A percentile compares a stretch with the other conserved stretches of the same genome.
These are phyloP conservation scores for Drosophila micromelanica DNA, from an alignment of 1,140 invertebrate species.

Conservation along the genomic window DNA sequence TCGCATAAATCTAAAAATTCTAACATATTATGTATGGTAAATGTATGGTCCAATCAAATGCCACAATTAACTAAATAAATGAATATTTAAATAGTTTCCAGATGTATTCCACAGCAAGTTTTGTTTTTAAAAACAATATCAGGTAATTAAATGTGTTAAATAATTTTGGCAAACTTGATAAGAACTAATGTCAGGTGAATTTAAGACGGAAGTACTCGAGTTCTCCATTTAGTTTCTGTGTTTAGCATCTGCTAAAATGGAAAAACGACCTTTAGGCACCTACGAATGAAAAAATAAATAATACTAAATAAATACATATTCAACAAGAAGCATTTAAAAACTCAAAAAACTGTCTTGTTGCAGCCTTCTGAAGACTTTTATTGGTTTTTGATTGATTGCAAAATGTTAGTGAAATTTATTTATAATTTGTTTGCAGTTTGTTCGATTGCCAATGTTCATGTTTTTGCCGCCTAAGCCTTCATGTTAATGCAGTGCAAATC, in stretches of 20 bases:
- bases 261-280: conserved; percentile 31
- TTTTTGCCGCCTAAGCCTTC: conserved; percentile 38
- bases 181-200: conserved; percentile 26
- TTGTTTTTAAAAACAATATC: conserved; percentile 1
- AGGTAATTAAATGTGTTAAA: conserved; percentile 29
- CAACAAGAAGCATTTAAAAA: conserved; percentile 13
- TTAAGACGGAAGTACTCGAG: conserved; percentile 37
- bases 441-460: conserved; percentile 22
- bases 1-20: conserved; percentile 19
- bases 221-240: not conserved
- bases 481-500: not conserved
- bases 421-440: conserved; percentile 66
- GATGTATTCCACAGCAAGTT: conserved; percentile 36
- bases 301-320: not conserved
- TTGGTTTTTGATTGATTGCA: conserved; percentile 68
- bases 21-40: not conserved
- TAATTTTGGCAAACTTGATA: conserved; percentile 21
- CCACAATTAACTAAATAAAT: conserved; percentile 7
- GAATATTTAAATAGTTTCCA: conserved; percentile 1
- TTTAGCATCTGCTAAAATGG: not conserved
- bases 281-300: not conserved
- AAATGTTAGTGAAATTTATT: conserved; percentile 35
- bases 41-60: not conserved
- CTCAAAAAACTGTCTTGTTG: conserved; percentile 4
- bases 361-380: conserved; percentile 23